Percentiles rank a stretch among this genome's conserved stretches.
phyloP scores from a whole-genome alignment of 2,113 vertebrate genomes.

The Pituophis catenifer region DNA sequence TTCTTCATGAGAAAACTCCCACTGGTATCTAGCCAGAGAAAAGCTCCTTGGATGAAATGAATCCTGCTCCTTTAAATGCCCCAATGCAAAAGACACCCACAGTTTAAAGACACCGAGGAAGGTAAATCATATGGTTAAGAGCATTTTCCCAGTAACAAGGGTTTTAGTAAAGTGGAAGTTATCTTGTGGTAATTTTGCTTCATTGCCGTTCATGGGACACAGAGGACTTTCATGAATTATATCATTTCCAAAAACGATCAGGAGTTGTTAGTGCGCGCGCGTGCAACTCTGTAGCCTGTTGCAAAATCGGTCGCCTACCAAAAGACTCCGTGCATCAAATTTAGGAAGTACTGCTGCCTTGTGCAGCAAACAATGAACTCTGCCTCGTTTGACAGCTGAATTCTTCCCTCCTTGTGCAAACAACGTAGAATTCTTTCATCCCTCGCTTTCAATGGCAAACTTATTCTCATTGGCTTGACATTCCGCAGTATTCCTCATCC shows the following conservation, averaged over 20 bases:
- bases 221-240: neutral
- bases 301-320: neutral
- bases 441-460: fast-evolving
- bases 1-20: neutral
- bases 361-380: neutral
- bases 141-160: neutral
- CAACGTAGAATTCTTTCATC: fast-evolving
- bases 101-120: neutral
- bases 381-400: neutral
- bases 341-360: neutral
- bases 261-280: neutral
- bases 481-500: conserved; percentile 5
- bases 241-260: neutral
- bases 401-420: fast-evolving
- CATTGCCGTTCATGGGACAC: neutral
- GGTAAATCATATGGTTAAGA: neutral
- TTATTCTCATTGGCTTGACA: fast-evolving
- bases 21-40: neutral
- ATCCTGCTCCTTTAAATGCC: neutral
- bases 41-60: neutral
- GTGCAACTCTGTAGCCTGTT: neutral
- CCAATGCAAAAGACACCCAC: neutral
- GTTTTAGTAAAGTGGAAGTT: neutral
- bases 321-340: neutral
- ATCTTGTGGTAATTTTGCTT: neutral